Percentiles rank a stretch among this genome's conserved stretches.
phyloP scores from a whole-genome alignment of 2,888 invertebrate species.

The Autographa gamma region DNA sequence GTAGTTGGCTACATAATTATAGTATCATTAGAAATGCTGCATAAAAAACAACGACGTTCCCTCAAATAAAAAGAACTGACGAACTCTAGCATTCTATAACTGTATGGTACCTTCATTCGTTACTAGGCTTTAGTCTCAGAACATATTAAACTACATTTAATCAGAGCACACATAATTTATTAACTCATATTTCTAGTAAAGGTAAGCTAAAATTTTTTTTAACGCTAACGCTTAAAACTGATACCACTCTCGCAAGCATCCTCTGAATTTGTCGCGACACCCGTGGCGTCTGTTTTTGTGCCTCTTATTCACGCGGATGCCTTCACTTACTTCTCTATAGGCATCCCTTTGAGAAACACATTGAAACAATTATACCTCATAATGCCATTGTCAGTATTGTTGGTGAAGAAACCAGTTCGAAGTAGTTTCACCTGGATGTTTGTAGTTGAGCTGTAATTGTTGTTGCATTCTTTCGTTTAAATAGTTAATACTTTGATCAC shows the following conservation, averaged over 20 bases:
- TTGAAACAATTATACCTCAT: slow-evolving; percentile 54
- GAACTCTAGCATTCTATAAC: too few relatives aligned
- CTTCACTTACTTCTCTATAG: slow-evolving; percentile 61
- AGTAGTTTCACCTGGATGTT: slow-evolving; percentile 1
- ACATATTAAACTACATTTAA: too few relatives aligned
- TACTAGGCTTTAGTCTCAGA: too few relatives aligned
- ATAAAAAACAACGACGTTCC: too few relatives aligned
- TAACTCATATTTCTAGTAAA: too few relatives aligned
- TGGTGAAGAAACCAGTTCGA: slow-evolving; percentile 9
- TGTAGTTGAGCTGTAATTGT: background rate
- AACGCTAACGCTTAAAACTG: slow-evolving; percentile 56
- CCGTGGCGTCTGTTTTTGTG: slow-evolving; percentile 74
- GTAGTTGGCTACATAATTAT: too few relatives aligned
- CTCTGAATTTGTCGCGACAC: slow-evolving; percentile 70
- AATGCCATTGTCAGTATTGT: slow-evolving; percentile 37
- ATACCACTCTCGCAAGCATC: slow-evolving; percentile 60
- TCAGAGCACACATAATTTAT: background rate
- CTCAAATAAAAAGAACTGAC: too few relatives aligned
- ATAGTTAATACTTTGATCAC: background rate
- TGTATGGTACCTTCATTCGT: too few relatives aligned
- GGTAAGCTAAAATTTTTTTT: background rate
- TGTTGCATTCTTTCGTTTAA: background rate
- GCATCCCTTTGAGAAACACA: slow-evolving; percentile 40
- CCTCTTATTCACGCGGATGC: slow-evolving; percentile 65
- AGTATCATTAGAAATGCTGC: too few relatives aligned